phyloP scores from a whole-genome alignment of 1,140 invertebrate species.

The Arion vulgaris region DNA sequence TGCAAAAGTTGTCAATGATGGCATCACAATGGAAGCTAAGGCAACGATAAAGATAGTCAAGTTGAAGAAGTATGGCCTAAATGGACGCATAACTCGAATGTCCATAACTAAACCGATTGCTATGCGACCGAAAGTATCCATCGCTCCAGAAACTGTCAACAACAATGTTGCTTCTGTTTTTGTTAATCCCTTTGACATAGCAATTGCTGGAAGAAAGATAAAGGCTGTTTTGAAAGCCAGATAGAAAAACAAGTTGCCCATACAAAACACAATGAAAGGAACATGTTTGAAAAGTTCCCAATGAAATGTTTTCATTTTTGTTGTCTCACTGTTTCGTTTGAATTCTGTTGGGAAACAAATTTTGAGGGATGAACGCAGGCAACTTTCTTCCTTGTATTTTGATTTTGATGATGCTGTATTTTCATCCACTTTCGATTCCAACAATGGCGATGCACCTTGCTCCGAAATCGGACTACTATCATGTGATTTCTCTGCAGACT shows the following conservation, averaged over 20 bases:
- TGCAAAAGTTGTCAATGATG: slow-evolving; percentile 46
- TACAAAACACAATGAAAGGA: slow-evolving; percentile 54
- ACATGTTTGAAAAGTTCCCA: slow-evolving; percentile 56
- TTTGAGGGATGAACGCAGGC: slow-evolving; percentile 14
- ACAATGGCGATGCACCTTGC: no score
- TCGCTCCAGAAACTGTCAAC: slow-evolving; percentile 55
- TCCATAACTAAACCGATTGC: slow-evolving; percentile 53
- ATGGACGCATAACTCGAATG: slow-evolving; percentile 47
- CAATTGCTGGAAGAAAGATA: slow-evolving; percentile 62
- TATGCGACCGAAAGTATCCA: slow-evolving; percentile 55
- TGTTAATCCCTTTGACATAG: slow-evolving; percentile 49
- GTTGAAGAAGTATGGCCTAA: slow-evolving; percentile 58
- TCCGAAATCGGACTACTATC: no score
- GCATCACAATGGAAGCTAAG: slow-evolving; percentile 47
- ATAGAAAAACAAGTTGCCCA: slow-evolving; percentile 56
- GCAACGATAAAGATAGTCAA: slow-evolving; percentile 53
- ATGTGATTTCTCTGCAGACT: not conserved
- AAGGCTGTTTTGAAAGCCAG: slow-evolving; percentile 56
- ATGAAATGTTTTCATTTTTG: slow-evolving; percentile 47
- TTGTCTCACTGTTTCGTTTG: slow-evolving; percentile 3
- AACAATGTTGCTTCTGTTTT: slow-evolving; percentile 51
- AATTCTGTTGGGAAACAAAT: slow-evolving; percentile 37
- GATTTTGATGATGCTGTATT: not conserved
- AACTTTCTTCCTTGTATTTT: not conserved
- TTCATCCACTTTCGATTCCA: no score